These are phyloP conservation scores for Hypotaenidia philippensis DNA, from an alignment of 2,797 vertebrate species.

Conservation along the genomic window DNA sequence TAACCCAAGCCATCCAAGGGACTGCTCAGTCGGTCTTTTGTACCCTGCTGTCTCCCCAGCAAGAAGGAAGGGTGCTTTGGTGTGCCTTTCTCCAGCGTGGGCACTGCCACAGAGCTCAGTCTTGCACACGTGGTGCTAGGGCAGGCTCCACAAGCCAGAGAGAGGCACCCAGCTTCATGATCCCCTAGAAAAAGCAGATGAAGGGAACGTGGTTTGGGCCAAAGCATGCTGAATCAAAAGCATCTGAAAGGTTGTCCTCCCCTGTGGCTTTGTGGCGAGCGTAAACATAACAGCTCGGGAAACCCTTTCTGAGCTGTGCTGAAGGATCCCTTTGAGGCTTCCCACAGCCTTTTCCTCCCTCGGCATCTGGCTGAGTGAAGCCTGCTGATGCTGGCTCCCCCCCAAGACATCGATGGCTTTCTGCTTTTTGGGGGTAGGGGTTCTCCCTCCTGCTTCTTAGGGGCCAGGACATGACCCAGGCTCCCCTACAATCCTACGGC, in stretches of 20 bases:
- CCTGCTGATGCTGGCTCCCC: not conserved
- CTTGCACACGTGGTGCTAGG: accelerated
- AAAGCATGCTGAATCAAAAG: not conserved
- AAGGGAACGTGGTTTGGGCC: not conserved
- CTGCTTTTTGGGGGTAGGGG: not conserved
- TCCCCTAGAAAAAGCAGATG: not conserved
- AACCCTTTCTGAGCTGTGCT: conserved; percentile 8
- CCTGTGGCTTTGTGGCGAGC: not conserved
- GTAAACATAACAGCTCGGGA: conserved; percentile 9
- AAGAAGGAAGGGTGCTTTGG: not conserved
- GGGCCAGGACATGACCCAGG: not conserved
- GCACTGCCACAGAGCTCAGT: not conserved
- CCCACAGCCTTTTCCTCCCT: not conserved
- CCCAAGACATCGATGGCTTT: not conserved
- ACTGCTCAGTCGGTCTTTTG: not conserved
- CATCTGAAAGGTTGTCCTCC: conserved; percentile 29
- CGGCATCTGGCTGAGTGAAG: not conserved
- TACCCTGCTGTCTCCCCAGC: not conserved
- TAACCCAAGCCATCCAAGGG: not conserved
- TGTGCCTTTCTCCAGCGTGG: not conserved
- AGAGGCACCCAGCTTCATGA: not conserved
- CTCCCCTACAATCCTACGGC: not conserved
- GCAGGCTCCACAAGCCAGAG: not conserved
- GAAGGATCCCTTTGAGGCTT: conserved; percentile 43
- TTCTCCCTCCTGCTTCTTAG: not conserved